These are phyloP conservation scores for Dolichoris vasculosae DNA, from an alignment of 1,140 invertebrate species.

Conservation along the genomic window DNA sequence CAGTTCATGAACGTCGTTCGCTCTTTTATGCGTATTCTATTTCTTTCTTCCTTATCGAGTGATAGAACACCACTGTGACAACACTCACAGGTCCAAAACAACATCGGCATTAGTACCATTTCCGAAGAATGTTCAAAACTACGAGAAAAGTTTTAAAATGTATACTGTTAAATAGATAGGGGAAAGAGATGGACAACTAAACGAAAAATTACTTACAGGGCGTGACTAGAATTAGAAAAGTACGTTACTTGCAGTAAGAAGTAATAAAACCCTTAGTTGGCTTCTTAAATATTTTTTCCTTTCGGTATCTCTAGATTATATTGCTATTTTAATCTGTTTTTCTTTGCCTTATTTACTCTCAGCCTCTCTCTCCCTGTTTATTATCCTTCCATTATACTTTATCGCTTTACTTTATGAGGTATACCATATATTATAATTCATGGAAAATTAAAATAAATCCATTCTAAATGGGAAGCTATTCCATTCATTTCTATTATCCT, in stretches of 20 bases:
- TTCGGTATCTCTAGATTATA: neutral
- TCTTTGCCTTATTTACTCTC: neutral
- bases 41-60: constrained; percentile 57
- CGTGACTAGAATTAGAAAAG: constrained; percentile 61
- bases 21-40: neutral
- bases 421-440: no score
- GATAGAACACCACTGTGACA: constrained; percentile 56
- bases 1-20: neutral
- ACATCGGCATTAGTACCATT: neutral
- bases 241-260: constrained; percentile 2
- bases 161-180: neutral
- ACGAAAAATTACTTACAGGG: constrained; percentile 61
- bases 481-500: no score
- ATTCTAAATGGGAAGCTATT: no score
- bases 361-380: no score
- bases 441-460: no score
- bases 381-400: no score
- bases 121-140: neutral
- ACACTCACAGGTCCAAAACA: neutral
- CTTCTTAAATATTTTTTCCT: constrained; percentile 36
- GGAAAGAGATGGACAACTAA: constrained; percentile 55
- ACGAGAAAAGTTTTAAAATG: neutral
- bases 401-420: no score
- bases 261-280: constrained; percentile 28
- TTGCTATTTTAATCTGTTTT: neutral